Evolutionary conservation across 2,113 vertebrate genomes (phyloP), one percentile per base, ranked within the genome.

Genomic region (Pseudorectes ferrugineus): DNA sequence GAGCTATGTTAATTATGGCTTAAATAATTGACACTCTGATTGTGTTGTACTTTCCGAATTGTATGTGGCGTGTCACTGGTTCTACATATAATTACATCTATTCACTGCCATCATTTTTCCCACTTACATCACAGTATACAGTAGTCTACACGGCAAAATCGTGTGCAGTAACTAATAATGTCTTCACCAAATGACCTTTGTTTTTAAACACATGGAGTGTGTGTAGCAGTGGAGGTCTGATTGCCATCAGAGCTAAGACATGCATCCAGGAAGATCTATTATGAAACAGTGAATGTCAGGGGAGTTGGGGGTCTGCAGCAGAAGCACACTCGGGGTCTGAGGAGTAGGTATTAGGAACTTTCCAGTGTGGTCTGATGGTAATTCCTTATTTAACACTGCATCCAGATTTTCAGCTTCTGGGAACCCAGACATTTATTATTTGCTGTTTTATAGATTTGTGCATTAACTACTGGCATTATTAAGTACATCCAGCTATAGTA

Each of bases 1-100:
- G 98, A 98, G 98, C 98, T 98, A 98, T 98, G 98, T 98, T 98
- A 98, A 98, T 98, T 98, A 98, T 97, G 97, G 97, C 96, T 97
- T 98, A 98, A 98, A 98, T 98, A 98, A 98, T 98, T 98, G 98
- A 98, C 98, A 94, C 95, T 92, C 97, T 95, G 96, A 98, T 97
- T 97, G 96, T 93, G 40, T 97, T 95, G 97, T 96, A 96, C 91
- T 94, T 97, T 94, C 92, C 9, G 96, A 97, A 97, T 97, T 95
- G 96, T 96, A 94, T 94, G 66, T 95, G 91, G 91, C 76, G 6
- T 96, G 92, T 92, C 92, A 95, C 81, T 89, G 91, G 89, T 95
- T 95, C 80, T 70, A 97, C 93, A 86, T 85, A 65, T 96, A 98
- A 98, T 97, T 97, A 97, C 96, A 91, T 96, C 94, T 94, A 76